These are phyloP conservation scores for Agriopis leucophaearia DNA, from an alignment of 2,888 invertebrate species.

Conservation along the genomic window DNA sequence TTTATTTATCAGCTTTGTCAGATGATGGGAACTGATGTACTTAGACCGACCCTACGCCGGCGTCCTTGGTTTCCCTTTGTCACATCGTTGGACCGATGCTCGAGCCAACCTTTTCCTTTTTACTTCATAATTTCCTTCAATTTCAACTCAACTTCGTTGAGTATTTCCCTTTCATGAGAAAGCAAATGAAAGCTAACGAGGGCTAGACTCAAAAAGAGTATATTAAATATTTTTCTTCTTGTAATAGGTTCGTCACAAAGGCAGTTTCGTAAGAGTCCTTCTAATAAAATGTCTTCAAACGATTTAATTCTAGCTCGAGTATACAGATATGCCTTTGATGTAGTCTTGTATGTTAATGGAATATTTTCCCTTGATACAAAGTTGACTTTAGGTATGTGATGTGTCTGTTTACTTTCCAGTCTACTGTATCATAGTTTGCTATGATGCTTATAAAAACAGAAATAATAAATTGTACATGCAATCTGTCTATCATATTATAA, in stretches of 20 bases:
- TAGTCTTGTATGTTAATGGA: conserved; percentile 23
- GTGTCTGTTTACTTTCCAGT: not conserved
- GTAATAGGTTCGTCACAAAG: conserved; percentile 28
- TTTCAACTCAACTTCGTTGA: conserved; percentile 7
- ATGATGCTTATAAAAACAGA: conserved; percentile 1
- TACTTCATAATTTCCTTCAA: conserved; percentile 12
- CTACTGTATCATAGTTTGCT: not conserved
- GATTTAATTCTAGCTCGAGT: conserved; percentile 33
- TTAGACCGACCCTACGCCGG: not conserved
- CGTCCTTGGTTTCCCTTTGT: not conserved
- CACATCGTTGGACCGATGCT: not conserved
- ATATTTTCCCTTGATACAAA: conserved; percentile 12
- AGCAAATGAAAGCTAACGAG: conserved; percentile 25
- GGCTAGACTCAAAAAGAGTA: conserved; percentile 18
- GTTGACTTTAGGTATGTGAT: conserved; percentile 12
- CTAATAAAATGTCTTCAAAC: conserved; percentile 38
- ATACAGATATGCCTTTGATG: conserved; percentile 31
- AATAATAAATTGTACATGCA: not conserved
- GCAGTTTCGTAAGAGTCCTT: conserved; percentile 24
- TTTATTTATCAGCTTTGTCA: not conserved
- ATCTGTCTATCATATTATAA: too few species aligned
- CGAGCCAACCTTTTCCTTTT: conserved; percentile 4
- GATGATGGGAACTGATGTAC: not conserved
- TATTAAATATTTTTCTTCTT: conserved; percentile 33
- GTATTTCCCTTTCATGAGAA: conserved; percentile 20